Evolutionary conservation across 2,797 vertebrate species (phyloP).

Genomic region (Remorina albescens): DNA sequence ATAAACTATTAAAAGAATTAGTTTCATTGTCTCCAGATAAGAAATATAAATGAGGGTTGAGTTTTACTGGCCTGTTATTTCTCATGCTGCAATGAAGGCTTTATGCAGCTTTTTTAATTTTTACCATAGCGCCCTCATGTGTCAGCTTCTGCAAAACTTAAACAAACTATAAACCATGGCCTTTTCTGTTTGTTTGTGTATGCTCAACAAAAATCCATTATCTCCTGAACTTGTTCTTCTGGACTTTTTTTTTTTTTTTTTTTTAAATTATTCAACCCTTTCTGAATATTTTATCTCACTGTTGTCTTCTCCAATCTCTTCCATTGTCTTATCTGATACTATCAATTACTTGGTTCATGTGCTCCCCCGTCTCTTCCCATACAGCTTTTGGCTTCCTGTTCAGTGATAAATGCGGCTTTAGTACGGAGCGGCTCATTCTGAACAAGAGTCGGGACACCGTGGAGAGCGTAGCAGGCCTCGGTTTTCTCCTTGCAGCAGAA

Average conservation of each 20-base stretch:
- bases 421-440: slow-evolving; percentile 88
- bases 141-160: slow-evolving; percentile 18
- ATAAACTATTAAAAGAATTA: slow-evolving; percentile 62
- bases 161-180: no score
- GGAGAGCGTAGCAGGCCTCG: slow-evolving; percentile 93
- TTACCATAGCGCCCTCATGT: slow-evolving; percentile 71
- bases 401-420: slow-evolving; percentile 96
- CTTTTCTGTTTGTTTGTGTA: neutral
- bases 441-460: slow-evolving; percentile 90
- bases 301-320: neutral
- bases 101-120: slow-evolving; percentile 13
- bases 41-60: slow-evolving; percentile 8
- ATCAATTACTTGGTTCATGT: neutral
- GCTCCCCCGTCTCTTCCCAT: neutral
- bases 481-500: slow-evolving; percentile 90
- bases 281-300: neutral
- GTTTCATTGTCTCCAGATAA: slow-evolving; percentile 55
- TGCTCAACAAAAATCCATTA: neutral
- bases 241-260: neutral
- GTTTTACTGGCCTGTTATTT: neutral
- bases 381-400: slow-evolving; percentile 96
- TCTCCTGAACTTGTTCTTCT: neutral
- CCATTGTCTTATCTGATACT: no score
- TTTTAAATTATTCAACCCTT: no score
- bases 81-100: neutral